These are phyloP conservation scores for Scortum barcoo DNA, from an alignment of 2,113 vertebrate species.

Conservation along the genomic window DNA sequence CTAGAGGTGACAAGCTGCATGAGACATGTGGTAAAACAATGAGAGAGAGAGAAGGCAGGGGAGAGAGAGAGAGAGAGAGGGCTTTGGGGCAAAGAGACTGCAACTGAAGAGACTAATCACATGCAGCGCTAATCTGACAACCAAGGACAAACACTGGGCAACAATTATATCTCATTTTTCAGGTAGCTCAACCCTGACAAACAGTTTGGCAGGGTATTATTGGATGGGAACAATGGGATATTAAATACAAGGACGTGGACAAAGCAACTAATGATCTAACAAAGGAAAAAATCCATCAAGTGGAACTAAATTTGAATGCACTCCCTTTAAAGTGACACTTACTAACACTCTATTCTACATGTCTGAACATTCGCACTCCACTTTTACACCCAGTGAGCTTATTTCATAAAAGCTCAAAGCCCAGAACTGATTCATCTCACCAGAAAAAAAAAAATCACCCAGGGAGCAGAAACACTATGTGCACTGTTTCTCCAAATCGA, in stretches of 20 bases:
- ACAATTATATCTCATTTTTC: slow-evolving; percentile 53
- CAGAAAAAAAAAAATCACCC: slow-evolving; percentile 3
- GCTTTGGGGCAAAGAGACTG: slow-evolving; percentile 25
- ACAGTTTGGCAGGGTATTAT: slow-evolving; percentile 10
- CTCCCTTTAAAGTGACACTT: neutral
- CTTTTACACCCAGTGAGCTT: neutral
- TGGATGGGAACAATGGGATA: slow-evolving; percentile 9
- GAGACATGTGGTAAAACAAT: slow-evolving; percentile 22
- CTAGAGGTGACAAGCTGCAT: slow-evolving; percentile 5
- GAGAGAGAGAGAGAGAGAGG: neutral
- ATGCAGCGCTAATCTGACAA: slow-evolving; percentile 46
- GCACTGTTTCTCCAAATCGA: neutral
- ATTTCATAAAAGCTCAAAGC: slow-evolving; percentile 1
- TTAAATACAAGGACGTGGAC: slow-evolving; percentile 36
- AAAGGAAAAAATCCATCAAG: neutral
- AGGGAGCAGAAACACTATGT: slow-evolving; percentile 2
- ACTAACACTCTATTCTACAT: neutral
- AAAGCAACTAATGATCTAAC: slow-evolving; percentile 5
- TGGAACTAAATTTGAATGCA: neutral
- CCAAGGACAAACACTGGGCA: slow-evolving; percentile 50
- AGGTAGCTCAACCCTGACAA: slow-evolving; percentile 44
- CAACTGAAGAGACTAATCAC: slow-evolving; percentile 48
- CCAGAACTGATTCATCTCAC: slow-evolving; percentile 2
- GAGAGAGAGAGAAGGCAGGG: neutral
- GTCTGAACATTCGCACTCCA: slow-evolving; percentile 12